These are phyloP conservation scores for Botia kubotai DNA, from an alignment of 2,797 vertebrate genomes.

Conservation along the genomic window DNA sequence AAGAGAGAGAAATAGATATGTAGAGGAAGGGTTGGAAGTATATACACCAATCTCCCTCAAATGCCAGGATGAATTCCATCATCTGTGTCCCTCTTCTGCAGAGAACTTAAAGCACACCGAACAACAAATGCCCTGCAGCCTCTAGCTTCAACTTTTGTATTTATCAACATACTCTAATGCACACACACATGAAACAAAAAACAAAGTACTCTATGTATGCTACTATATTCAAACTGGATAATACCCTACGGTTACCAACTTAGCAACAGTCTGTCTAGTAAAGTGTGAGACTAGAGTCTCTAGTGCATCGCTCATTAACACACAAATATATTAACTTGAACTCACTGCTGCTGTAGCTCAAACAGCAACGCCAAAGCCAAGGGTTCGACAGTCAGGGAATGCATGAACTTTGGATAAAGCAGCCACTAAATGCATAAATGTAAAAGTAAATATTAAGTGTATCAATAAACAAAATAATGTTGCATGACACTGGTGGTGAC, in stretches of 20 bases:
- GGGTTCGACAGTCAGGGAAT: no score
- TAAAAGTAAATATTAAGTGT: background rate
- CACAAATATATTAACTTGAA: background rate
- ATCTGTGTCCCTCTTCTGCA: slow-evolving; percentile 19
- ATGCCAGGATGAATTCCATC: slow-evolving; percentile 43
- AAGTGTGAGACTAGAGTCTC: background rate
- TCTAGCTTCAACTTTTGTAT: slow-evolving; percentile 44
- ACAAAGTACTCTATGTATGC: background rate
- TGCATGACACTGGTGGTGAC: background rate
- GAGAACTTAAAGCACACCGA: slow-evolving; percentile 37
- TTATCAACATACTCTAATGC: slow-evolving; percentile 42
- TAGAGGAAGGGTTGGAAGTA: slow-evolving; percentile 15
- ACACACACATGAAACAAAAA: slow-evolving; percentile 30
- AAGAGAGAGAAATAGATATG: slow-evolving; percentile 1
- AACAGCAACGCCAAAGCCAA: no score
- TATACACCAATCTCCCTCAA: slow-evolving; percentile 34
- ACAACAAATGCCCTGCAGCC: slow-evolving; percentile 37
- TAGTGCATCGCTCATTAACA: background rate
- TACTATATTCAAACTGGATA: slow-evolving; percentile 7
- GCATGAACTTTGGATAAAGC: no score
- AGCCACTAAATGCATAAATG: no score
- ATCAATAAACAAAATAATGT: slow-evolving; percentile 1
- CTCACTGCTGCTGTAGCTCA: no score
- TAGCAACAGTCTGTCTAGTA: slow-evolving; percentile 1
- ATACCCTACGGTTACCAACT: background rate